Evolutionary conservation across 2,113 vertebrate species (phyloP).

Genomic region (Pangasianodon hypophthalmus): DNA sequence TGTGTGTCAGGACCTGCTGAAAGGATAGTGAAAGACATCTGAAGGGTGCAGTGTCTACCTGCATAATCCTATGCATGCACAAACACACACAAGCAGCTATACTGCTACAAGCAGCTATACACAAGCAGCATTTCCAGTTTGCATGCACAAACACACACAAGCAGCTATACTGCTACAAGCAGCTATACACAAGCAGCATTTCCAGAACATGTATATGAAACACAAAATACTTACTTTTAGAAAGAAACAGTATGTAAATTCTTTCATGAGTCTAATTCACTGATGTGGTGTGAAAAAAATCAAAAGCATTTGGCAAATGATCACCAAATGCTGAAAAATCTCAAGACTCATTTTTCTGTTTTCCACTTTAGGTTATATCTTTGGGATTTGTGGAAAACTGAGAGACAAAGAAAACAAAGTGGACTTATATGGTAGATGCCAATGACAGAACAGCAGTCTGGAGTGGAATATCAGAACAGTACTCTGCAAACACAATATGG

Average conservation of each 20-base stretch:
- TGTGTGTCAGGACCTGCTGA: conserved; percentile 20
- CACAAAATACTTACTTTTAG: not conserved
- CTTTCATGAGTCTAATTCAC: not conserved
- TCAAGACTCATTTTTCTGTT: not conserved
- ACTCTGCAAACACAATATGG: not conserved
- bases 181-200: conserved; percentile 1
- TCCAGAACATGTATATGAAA: not conserved
- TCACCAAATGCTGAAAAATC: not conserved
- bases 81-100: conserved; percentile 6
- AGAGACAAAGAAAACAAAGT: not conserved
- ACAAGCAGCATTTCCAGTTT: not conserved
- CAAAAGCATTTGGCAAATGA: not conserved
- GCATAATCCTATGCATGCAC: not conserved
- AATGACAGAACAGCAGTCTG: not conserved
- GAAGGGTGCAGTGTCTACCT: conserved; percentile 40
- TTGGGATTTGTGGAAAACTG: not conserved
- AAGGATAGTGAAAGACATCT: conserved; percentile 49
- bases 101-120: conserved; percentile 16
- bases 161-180: no score
- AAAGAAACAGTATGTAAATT: not conserved
- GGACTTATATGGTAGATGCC: not conserved
- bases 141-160: conserved; percentile 3
- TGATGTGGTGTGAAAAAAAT: not conserved
- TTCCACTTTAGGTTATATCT: not conserved
- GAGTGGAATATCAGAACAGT: not conserved